Conservation (phyloP, 2,888 invertebrate species). For the Syrphus vitripennis region DNA sequence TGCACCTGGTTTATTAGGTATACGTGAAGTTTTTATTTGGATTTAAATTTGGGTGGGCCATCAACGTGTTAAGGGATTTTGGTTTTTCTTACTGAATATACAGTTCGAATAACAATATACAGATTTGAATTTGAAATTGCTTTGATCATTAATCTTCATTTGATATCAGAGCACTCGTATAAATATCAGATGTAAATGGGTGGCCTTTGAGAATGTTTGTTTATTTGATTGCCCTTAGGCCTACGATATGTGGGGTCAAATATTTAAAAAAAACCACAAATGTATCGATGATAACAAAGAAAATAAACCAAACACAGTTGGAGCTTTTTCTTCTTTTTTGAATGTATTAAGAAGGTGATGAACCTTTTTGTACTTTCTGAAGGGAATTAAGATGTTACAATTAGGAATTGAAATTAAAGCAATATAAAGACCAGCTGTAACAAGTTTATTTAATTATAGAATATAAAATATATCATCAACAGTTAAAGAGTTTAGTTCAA, state of each 20-base stretch:
- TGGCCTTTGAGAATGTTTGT: constrained; percentile 11
- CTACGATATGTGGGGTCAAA: constrained; percentile 1
- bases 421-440: no score
- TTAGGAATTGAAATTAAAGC: no score
- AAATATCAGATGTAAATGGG: constrained; percentile 20
- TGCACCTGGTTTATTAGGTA: neutral
- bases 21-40: constrained; percentile 1
- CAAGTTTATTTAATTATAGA: no score
- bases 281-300: neutral
- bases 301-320: neutral
- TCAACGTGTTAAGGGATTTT: constrained; percentile 9
- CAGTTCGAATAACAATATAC: constrained; percentile 1
- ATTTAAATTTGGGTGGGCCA: constrained; percentile 60
- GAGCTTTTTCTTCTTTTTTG: neutral
- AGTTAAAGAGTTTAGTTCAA: no score
- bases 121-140: constrained; percentile 50
- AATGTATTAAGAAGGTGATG: neutral
- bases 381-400: no score
- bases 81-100: neutral
- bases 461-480: no score
- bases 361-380: neutral
- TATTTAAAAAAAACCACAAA: constrained; percentile 12
- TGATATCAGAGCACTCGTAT: constrained; percentile 21
- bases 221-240: neutral
- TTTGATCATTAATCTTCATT: constrained; percentile 59